Evolutionary conservation across 2,888 invertebrate genomes (phyloP).

Genomic region (Noctuana brunneofusca): DNA sequence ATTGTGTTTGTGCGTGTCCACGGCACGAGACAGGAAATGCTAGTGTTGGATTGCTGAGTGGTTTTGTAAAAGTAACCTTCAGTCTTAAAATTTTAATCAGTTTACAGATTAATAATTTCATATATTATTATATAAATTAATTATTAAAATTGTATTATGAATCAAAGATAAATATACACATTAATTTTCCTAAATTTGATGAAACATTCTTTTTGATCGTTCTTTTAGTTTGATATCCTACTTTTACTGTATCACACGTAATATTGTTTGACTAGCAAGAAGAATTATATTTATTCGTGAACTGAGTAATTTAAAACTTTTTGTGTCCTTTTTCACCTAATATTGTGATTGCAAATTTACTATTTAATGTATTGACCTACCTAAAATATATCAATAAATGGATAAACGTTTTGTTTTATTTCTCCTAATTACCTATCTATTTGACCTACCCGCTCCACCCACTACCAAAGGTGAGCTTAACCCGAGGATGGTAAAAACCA

Average conservation of each 20-base stretch:
- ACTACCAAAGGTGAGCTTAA: too few species aligned
- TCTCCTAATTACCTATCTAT: background rate
- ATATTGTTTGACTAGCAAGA: background rate
- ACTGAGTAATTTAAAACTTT: conserved; percentile 19
- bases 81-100: conserved; percentile 4
- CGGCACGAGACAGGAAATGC: too few species aligned
- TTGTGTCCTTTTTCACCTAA: conserved; percentile 39
- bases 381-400: conserved; percentile 51
- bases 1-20: too few species aligned
- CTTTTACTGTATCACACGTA: conserved; percentile 3
- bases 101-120: conserved; percentile 9
- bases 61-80: conserved; percentile 14
- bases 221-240: conserved; percentile 38
- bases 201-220: conserved; percentile 41
- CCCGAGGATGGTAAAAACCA: too few species aligned
- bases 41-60: background rate
- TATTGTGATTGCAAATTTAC: conserved; percentile 43
- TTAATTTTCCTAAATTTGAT: conserved; percentile 14
- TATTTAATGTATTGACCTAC: conserved; percentile 45
- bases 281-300: conserved; percentile 5
- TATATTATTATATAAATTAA: conserved; percentile 14
- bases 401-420: conserved; percentile 38
- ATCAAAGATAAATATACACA: conserved; percentile 20
- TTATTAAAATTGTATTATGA: too few species aligned
- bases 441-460: background rate